Conservation (phyloP, 2,888 invertebrate genomes). For the Ceramica pisi region DNA sequence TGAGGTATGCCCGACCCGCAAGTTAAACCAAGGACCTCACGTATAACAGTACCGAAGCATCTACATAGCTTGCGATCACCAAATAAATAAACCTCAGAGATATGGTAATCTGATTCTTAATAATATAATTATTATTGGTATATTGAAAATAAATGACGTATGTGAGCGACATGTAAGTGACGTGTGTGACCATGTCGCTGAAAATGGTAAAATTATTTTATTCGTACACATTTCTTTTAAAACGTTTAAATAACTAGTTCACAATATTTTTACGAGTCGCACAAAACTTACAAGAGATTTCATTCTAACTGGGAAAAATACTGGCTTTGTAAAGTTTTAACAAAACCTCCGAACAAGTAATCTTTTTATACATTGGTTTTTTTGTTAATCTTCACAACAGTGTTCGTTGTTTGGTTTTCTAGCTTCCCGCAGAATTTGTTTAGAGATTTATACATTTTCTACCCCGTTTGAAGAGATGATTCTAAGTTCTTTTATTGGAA, state of each 20-base stretch:
- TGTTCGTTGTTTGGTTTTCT: background rate
- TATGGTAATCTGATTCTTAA: no score
- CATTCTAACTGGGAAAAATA: constrained; percentile 1
- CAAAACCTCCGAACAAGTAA: constrained; percentile 16
- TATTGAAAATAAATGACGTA: no score
- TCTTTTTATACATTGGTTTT: constrained; percentile 4
- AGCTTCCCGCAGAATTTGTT: background rate
- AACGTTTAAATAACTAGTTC: background rate
- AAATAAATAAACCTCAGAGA: no score
- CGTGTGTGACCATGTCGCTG: no score
- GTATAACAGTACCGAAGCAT: no score
- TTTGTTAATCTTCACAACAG: constrained; percentile 4
- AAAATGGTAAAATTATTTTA: no score
- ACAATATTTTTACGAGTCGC: background rate
- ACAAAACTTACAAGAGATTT: background rate
- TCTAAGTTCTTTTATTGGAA: background rate
- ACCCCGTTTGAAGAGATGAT: background rate
- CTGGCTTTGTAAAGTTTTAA: constrained; percentile 11
- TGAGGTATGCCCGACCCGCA: no score
- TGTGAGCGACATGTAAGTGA: no score
- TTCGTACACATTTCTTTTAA: background rate
- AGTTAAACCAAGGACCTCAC: no score
- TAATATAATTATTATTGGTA: no score
- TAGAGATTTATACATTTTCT: background rate
- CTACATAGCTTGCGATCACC: no score